Percentiles rank a stretch among this genome's conserved stretches.
These are phyloP conservation scores for Drosophila anomalata DNA, from an alignment of 2,888 invertebrate genomes.

Conservation along the genomic window DNA sequence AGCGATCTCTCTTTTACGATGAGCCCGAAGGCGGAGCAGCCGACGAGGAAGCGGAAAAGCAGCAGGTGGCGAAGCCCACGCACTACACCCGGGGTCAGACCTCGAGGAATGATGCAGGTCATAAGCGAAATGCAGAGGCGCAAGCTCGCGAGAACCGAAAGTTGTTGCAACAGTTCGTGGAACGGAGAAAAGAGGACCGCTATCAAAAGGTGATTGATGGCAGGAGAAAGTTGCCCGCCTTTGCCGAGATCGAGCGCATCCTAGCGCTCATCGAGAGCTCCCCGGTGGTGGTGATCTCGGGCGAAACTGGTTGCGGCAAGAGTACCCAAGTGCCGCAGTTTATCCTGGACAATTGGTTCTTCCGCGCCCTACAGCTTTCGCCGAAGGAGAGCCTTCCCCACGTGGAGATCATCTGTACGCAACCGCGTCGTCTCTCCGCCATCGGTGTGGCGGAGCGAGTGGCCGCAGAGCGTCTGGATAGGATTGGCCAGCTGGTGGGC, in stretches of 20 bases:
- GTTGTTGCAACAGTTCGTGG: conserved; percentile 87
- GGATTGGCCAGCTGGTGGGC: conserved; percentile 84
- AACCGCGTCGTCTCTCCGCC: conserved; percentile 95
- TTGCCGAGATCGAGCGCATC: conserved; percentile 88
- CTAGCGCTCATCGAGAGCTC: conserved; percentile 87
- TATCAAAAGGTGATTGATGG: conserved; percentile 88
- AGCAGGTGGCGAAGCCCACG: conserved; percentile 84
- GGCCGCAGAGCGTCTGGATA: conserved; percentile 92
- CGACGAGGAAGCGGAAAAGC: conserved; percentile 50
- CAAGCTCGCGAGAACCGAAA: conserved; percentile 87
- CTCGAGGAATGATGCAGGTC: conserved; percentile 85
- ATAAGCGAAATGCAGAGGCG: conserved; percentile 85
- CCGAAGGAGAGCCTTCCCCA: conserved; percentile 86
- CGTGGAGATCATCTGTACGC: conserved; percentile 95
- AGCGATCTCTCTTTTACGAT: conserved; percentile 87
- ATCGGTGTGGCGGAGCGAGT: conserved; percentile 96
- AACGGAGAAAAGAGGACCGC: conserved; percentile 86
- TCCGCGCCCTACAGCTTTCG: conserved; percentile 72
- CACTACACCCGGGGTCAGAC: conserved; percentile 88
- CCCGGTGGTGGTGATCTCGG: conserved; percentile 87
- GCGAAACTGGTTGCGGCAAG: conserved; percentile 94
- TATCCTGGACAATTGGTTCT: conserved; percentile 93
- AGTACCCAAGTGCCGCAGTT: conserved; percentile 97
- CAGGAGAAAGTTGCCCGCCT: conserved; percentile 89
- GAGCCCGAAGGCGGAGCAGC: conserved; percentile 79